Base-by-base conservation (phyloP, 2,888 invertebrate genomes). In the Diogma glabrata region DNA sequence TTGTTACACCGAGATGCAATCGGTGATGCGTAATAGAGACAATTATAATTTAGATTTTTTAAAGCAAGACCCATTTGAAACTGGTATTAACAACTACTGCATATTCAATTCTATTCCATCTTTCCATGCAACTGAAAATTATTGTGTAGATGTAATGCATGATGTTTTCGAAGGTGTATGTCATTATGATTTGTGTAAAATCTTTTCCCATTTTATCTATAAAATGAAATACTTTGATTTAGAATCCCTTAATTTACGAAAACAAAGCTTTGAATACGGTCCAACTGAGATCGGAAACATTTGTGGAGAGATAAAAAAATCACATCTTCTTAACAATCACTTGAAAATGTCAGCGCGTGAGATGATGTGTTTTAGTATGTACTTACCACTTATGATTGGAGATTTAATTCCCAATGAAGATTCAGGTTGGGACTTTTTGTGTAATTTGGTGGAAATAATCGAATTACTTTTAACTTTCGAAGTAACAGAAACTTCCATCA, bases 351-450 rank as follows among this genome's bases (percentile, higher is more conserved):
- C 60, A 17, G 61, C 58, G 2, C 52, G 57, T 26, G 57, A 62
- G 56, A 60, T 60, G 58, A 57, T 58, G 51, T 55, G 56, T 22
- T 60, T 61, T 54, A 33, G 54, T 22, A 33, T 30, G 19, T 58
- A 56, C 53, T 56, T 61, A 51, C 55, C 58, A 6, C 14, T 61
- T 3, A 57, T 62, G 51, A 49, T 61, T 28, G 61, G 59, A 2
- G 60, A 63, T 51, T 28, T 61, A 1, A 49, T 62, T 33, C 59
- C 60, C 10, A 26, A 28, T 19, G 55, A 58, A 52, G 58, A 61
- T 40, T 40, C 47, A 3, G 57, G 59, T 16, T 61, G 60, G 59
- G 28, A 49, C 12, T 58, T 59, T 53, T 14, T 59, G 28, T 43
- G 56, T 8, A 54, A 57, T 52, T 55, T 61, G 16, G 49, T 55